Conservation (phyloP, 2,888 invertebrate species). For the Marasmarcha lunaedactyla region DNA sequence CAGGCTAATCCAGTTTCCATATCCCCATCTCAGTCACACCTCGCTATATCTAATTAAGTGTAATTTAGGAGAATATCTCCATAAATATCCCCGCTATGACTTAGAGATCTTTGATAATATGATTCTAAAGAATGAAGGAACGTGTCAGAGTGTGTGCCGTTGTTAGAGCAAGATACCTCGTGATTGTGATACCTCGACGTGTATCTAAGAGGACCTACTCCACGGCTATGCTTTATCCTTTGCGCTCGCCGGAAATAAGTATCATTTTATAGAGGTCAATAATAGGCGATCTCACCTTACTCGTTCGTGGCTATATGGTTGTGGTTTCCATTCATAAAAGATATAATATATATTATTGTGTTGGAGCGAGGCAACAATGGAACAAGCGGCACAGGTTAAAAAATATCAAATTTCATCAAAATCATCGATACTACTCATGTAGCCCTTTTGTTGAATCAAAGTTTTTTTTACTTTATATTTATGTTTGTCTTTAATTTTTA, state of each 20-base stretch:
- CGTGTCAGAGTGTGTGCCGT: not conserved
- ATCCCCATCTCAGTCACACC: constrained; percentile 39
- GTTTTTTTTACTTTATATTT: constrained; percentile 54
- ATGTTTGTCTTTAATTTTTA: constrained; percentile 67
- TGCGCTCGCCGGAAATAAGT: not conserved
- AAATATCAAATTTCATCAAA: constrained; percentile 61
- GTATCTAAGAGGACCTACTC: no score
- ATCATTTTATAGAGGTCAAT: not conserved
- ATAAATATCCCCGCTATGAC: constrained; percentile 27
- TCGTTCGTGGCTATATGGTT: not conserved
- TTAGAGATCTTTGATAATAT: constrained; percentile 5
- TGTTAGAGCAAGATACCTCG: no score
- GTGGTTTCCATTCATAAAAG: constrained; percentile 44
- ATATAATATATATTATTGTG: constrained; percentile 36
- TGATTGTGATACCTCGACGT: no score
- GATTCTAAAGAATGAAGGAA: constrained; percentile 11
- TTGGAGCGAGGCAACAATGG: constrained; percentile 37
- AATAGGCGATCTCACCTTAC: not conserved
- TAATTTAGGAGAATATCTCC: constrained; percentile 28
- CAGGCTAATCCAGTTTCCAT: constrained; percentile 45
- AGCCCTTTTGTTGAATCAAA: constrained; percentile 39
- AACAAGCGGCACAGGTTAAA: constrained; percentile 24
- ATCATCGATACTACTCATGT: constrained; percentile 41
- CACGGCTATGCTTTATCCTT: no score
- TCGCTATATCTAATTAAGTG: constrained; percentile 41